Percentiles rank a stretch among this genome's conserved stretches.
Conservation (phyloP, 2,797 vertebrate genomes). For the Eidolon dupreanum region DNA sequence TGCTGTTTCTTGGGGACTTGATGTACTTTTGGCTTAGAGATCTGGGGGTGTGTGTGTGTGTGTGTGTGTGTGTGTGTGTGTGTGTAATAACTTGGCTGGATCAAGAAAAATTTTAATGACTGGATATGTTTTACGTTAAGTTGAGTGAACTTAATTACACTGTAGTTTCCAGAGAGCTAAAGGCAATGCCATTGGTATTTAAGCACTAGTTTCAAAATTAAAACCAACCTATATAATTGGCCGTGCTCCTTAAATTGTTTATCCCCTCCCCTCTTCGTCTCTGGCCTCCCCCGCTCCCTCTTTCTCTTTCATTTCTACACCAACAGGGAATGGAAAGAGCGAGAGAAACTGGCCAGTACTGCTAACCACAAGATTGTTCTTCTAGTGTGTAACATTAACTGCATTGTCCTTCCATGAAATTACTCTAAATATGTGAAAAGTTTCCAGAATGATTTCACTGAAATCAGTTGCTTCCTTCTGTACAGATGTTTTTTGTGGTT, state of each 20-base stretch:
- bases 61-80: neutral
- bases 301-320: neutral
- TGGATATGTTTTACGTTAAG: conserved; percentile 75
- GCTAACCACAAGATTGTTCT: conserved; percentile 62
- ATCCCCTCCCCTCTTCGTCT: neutral
- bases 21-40: conserved; percentile 73
- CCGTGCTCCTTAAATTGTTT: conserved; percentile 65
- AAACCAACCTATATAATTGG: conserved; percentile 75
- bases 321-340: conserved; percentile 13
- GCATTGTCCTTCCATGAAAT: conserved; percentile 73
- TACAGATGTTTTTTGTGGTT: conserved; percentile 77
- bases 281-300: neutral
- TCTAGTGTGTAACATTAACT: conserved; percentile 58
- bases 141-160: conserved; percentile 70
- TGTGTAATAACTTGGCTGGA: conserved; percentile 70
- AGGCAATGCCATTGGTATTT: conserved; percentile 55
- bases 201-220: neutral
- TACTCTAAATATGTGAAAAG: conserved; percentile 56
- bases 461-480: conserved; percentile 74
- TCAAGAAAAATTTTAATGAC: conserved; percentile 73
- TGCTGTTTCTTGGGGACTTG: conserved; percentile 60
- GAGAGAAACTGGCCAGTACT: conserved; percentile 66
- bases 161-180: conserved; percentile 65
- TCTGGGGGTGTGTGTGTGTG: neutral
- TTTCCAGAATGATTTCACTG: conserved; percentile 74